Conservation (phyloP, 2,888 invertebrate species). For the Megalurothrips usitatus region DNA sequence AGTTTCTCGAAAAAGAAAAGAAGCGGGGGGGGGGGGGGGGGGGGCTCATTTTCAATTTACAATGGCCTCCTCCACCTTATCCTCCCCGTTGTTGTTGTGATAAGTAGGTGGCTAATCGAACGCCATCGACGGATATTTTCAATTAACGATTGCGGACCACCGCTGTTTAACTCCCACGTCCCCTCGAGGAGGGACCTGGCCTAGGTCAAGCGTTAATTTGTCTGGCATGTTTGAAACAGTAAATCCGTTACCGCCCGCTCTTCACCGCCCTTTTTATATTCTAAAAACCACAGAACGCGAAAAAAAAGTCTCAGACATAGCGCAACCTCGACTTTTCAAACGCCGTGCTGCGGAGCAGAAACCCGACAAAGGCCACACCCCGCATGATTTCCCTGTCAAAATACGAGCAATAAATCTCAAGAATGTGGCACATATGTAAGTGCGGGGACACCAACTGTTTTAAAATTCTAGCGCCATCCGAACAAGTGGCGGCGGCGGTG, state of each 20-base stretch:
- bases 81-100: conserved; percentile 19
- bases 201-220: no score
- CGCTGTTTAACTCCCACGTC: neutral
- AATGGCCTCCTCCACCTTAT: neutral
- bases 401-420: conserved; percentile 12
- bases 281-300: no score
- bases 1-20: neutral
- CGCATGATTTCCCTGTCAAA: neutral
- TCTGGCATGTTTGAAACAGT: no score
- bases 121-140: neutral
- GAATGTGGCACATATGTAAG: conserved; percentile 21
- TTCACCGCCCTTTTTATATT: no score
- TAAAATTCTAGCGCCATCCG: conserved; percentile 18
- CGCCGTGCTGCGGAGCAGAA: no score
- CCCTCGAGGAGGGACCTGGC: neutral
- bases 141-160: conserved; percentile 9
- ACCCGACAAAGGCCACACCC: neutral
- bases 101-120: conserved; percentile 17
- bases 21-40: no score
- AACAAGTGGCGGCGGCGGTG: neutral
- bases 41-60: conserved; percentile 8
- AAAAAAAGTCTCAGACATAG: no score
- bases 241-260: no score
- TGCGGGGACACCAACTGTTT: conserved; percentile 12
- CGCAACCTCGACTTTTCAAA: no score